Evolutionary conservation across 2,797 vertebrate genomes (phyloP).

Genomic region (Acestrorhynchus altus): DNA sequence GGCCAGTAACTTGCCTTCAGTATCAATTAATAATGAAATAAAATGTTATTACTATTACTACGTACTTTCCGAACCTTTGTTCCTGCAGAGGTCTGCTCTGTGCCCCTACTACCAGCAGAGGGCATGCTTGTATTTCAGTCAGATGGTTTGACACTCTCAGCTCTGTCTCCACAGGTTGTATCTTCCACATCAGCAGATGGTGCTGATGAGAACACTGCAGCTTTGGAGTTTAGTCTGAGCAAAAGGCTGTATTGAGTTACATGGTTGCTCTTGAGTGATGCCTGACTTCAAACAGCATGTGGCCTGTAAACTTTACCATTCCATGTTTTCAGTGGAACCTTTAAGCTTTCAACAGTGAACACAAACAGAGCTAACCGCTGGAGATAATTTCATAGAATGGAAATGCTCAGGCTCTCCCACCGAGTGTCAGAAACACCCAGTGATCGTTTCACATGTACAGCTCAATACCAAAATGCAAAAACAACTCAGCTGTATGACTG

Average conservation of each 20-base stretch:
- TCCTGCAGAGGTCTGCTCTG: not conserved
- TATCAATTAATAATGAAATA: too few relatives aligned
- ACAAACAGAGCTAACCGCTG: conserved; percentile 5
- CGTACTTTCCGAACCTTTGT: not conserved
- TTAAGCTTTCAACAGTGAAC: conserved; percentile 13
- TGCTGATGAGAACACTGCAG: conserved; percentile 6
- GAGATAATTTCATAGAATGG: conserved; percentile 13
- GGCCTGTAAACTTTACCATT: conserved; percentile 23
- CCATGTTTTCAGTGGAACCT: conserved; percentile 20
- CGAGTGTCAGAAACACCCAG: conserved; percentile 14
- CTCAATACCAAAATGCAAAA: conserved; percentile 4
- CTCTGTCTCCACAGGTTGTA: not conserved
- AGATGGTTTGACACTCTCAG: not conserved
- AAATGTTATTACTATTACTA: too few relatives aligned
- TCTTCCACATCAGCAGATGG: conserved; percentile 46
- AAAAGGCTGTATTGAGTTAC: conserved; percentile 42
- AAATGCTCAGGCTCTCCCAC: conserved; percentile 10
- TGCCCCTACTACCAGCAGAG: conserved; percentile 67
- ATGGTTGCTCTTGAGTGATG: conserved; percentile 16
- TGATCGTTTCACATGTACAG: conserved; percentile 25
- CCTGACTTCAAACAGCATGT: conserved; percentile 38
- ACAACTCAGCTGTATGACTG: conserved; percentile 24
- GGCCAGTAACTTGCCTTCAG: too few relatives aligned
- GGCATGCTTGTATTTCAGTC: conserved; percentile 66
- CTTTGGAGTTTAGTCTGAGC: conserved; percentile 20